Evolutionary conservation across 2,113 vertebrate genomes (phyloP).

Genomic region (Pycnonotus jocosus): DNA sequence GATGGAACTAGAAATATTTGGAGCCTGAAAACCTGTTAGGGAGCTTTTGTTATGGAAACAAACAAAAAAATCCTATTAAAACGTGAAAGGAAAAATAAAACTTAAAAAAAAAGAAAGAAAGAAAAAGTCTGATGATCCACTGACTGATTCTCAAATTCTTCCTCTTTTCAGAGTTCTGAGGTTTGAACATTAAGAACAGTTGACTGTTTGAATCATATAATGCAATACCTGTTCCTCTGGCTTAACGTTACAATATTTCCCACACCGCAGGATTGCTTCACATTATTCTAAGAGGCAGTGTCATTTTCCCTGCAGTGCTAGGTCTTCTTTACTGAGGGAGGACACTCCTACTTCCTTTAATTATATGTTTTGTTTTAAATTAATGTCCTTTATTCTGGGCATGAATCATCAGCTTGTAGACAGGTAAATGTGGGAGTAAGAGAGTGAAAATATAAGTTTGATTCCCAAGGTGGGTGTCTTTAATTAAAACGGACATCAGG

Average conservation of each 20-base stretch:
- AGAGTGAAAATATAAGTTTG: conserved; percentile 60
- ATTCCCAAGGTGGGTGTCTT: conserved; percentile 66
- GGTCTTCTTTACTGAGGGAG: conserved; percentile 61
- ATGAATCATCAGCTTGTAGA: conserved; percentile 66
- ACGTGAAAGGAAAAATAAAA: background rate
- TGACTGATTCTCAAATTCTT: conserved; percentile 43
- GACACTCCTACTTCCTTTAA: conserved; percentile 71
- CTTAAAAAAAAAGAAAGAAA: background rate
- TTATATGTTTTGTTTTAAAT: conserved; percentile 71
- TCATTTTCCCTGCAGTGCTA: conserved; percentile 64
- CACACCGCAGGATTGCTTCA: conserved; percentile 73
- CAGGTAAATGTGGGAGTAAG: conserved; percentile 68
- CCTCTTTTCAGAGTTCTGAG: conserved; percentile 66
- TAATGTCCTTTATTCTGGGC: conserved; percentile 65
- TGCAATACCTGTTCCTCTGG: conserved; percentile 76
- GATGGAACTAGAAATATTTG: conserved; percentile 57
- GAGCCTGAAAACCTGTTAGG: conserved; percentile 30
- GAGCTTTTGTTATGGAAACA: conserved; percentile 3
- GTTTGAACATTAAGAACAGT: conserved; percentile 65
- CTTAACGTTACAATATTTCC: conserved; percentile 71
- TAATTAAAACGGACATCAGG: conserved; percentile 58
- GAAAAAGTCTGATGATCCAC: background rate
- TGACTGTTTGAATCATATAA: conserved; percentile 69
- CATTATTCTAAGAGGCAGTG: conserved; percentile 66
- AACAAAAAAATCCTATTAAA: background rate